phyloP scores from a whole-genome alignment of 2,113 vertebrate species.

The Atractosteus spatula region DNA sequence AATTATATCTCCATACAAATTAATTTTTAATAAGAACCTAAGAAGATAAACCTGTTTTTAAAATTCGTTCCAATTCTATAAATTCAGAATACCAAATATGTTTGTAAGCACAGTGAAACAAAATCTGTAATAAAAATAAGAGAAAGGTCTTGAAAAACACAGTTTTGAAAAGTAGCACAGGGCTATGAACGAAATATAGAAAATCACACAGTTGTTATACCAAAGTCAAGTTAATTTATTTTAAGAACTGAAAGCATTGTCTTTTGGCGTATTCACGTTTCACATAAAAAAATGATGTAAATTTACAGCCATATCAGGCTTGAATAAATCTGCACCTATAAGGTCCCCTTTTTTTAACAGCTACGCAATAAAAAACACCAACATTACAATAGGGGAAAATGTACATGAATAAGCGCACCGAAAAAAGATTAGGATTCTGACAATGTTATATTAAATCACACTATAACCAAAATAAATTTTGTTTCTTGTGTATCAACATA shows the following conservation, averaged over 20 bases:
- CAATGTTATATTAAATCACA: constrained; percentile 83
- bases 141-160: too few species aligned
- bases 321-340: constrained; percentile 55
- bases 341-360: constrained; percentile 76
- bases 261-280: constrained; percentile 65
- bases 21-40: too few species aligned
- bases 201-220: constrained; percentile 39
- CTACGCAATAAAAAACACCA: constrained; percentile 75
- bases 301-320: constrained; percentile 28
- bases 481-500: constrained; percentile 90
- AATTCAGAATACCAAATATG: too few species aligned
- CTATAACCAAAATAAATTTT: constrained; percentile 92
- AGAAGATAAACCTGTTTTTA: too few species aligned
- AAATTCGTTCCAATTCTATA: too few species aligned
- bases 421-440: constrained; percentile 77
- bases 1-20: too few species aligned
- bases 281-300: constrained; percentile 61
- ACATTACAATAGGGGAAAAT: constrained; percentile 71
- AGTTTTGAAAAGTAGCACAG: background rate
- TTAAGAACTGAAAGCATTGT: constrained; percentile 64
- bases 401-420: constrained; percentile 84
- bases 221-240: constrained; percentile 73
- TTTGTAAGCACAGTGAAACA: too few species aligned
- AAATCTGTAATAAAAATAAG: too few species aligned
- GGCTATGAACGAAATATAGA: constrained; percentile 52